These are phyloP conservation scores for Zelostemma sp. DNA, from an alignment of 1,140 invertebrate species.

Conservation along the genomic window DNA sequence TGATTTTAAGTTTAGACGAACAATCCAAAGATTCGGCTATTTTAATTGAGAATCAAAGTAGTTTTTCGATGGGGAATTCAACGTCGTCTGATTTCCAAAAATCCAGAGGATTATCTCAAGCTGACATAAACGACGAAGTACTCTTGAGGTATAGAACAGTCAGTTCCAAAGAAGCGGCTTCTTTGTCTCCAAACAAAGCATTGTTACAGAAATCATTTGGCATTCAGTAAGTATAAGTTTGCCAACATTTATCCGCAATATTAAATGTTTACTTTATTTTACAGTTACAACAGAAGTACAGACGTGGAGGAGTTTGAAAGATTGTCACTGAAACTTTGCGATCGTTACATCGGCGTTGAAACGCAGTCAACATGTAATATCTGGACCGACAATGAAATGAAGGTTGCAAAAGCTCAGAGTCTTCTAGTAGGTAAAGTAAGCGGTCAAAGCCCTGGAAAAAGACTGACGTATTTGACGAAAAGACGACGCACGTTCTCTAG, in stretches of 20 bases:
- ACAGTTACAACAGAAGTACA: constrained; percentile 76
- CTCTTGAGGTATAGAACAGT: constrained; percentile 47
- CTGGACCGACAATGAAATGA: constrained; percentile 69
- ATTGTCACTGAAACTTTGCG: constrained; percentile 72
- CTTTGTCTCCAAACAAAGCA: constrained; percentile 70
- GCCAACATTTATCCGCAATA: no score
- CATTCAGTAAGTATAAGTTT: constrained; percentile 73
- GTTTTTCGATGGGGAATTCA: constrained; percentile 22
- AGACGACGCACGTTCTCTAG: constrained; percentile 77
- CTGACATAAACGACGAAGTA: constrained; percentile 16
- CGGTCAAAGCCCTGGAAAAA: constrained; percentile 76
- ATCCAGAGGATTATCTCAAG: constrained; percentile 34
- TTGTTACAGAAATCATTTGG: constrained; percentile 74
- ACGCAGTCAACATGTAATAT: constrained; percentile 77
- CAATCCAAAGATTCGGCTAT: constrained; percentile 26
- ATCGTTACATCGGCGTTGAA: constrained; percentile 76
- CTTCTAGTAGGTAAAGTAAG: constrained; percentile 66
- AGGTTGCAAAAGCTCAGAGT: constrained; percentile 72
- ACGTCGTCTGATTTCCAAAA: constrained; percentile 16
- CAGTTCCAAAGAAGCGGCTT: constrained; percentile 54
- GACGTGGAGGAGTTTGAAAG: constrained; percentile 75
- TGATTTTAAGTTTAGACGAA: constrained; percentile 10
- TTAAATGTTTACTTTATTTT: constrained; percentile 48
- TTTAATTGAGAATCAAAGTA: constrained; percentile 24
- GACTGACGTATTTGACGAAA: constrained; percentile 76